Conservation (phyloP, 2,797 vertebrate genomes). For the Paratrypauchen microcephalus region DNA sequence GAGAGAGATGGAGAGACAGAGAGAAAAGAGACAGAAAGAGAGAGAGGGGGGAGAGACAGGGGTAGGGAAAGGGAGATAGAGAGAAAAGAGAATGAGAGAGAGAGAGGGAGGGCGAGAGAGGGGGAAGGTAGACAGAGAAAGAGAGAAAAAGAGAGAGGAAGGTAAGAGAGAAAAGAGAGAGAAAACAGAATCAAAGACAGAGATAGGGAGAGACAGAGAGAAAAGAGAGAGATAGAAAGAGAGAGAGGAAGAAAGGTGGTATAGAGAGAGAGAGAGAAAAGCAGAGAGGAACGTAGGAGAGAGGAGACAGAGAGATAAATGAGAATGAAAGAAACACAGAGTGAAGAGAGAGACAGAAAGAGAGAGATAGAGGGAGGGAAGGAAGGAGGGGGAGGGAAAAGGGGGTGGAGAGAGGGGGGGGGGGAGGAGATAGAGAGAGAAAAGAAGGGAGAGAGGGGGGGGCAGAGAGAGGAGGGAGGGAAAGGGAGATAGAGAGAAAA, state of each 20-base stretch:
- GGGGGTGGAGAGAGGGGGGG: no score
- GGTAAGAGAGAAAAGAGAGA: not conserved
- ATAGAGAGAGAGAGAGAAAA: not conserved
- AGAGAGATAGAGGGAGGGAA: not conserved
- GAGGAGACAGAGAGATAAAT: no score
- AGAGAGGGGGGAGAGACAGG: not conserved
- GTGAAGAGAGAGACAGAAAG: not conserved
- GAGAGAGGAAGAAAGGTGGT: not conserved
- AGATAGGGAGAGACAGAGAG: not conserved
- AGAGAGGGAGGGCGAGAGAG: not conserved
- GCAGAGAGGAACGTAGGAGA: not conserved
- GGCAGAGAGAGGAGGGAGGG: no score
- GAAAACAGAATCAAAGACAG: not conserved
- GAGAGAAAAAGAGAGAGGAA: not conserved
- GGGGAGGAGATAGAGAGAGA: no score
- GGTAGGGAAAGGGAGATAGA: no score
- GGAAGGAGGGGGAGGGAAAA: not conserved
- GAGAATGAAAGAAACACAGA: no score
- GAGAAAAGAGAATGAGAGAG: not conserved
- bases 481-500: no score
- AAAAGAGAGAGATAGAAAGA: no score
- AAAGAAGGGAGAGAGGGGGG: no score
- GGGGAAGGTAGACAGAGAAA: not conserved
- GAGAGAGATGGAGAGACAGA: not conserved
- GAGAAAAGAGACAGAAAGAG: not conserved